Evolutionary conservation across 2,888 invertebrate genomes (phyloP).

Genomic region (Oligia latruncula): DNA sequence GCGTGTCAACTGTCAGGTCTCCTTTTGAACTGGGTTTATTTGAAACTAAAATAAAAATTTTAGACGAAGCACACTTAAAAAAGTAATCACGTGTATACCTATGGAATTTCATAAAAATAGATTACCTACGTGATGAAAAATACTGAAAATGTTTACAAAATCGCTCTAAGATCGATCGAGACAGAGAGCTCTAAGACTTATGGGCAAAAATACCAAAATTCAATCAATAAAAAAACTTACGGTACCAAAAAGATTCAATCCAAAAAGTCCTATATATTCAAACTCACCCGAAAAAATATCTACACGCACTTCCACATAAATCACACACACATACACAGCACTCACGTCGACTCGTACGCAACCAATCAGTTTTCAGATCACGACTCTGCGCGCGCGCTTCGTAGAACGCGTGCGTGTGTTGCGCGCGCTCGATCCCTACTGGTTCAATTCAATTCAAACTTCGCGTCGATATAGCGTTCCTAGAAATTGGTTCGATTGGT

Average conservation of each 20-base stretch:
- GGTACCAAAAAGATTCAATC: constrained; percentile 44
- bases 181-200: background rate
- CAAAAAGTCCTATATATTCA: constrained; percentile 36
- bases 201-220: background rate
- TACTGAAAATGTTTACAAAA: too few relatives aligned
- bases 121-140: background rate
- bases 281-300: constrained; percentile 65
- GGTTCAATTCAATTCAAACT: constrained; percentile 55
- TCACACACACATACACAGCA: constrained; percentile 67
- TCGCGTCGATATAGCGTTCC: constrained; percentile 59
- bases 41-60: background rate
- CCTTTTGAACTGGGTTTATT: background rate
- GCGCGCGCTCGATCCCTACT: constrained; percentile 75
- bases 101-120: background rate
- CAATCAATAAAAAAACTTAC: constrained; percentile 44
- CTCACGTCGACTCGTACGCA: constrained; percentile 64
- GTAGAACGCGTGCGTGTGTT: constrained; percentile 82
- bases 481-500: constrained; percentile 60
- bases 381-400: constrained; percentile 78
- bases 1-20: constrained; percentile 47
- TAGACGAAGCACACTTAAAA: background rate
- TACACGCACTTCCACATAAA: constrained; percentile 63
- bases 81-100: background rate
- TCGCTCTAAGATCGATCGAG: background rate
- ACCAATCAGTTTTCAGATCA: constrained; percentile 81